Percentiles rank a stretch among this genome's conserved stretches.
Conservation (phyloP, 2,888 invertebrate species). For the Reticulitermes lucifugus region DNA sequence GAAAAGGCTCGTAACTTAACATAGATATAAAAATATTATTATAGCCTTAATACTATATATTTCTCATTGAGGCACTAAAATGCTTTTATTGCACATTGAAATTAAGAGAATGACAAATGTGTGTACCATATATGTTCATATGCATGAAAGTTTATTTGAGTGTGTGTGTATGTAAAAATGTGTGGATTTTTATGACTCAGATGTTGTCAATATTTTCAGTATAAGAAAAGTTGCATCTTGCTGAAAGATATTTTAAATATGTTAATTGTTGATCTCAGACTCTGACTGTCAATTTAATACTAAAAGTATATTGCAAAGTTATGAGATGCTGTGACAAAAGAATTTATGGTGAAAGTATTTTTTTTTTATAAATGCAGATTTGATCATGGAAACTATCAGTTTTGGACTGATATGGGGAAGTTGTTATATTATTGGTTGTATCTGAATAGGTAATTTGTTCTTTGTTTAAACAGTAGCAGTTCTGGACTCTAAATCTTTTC, state of each 20-base stretch:
- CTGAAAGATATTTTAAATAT: slow-evolving; percentile 33
- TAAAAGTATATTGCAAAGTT: slow-evolving; percentile 2
- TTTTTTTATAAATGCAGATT: slow-evolving; percentile 6
- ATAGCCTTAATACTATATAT: slow-evolving; percentile 38
- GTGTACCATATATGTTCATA: neutral
- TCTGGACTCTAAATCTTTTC: neutral
- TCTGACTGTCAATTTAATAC: slow-evolving; percentile 38
- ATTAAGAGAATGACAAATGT: neutral
- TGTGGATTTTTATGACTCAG: slow-evolving; percentile 23
- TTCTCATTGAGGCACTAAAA: neutral
- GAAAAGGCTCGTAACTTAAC: slow-evolving; percentile 39
- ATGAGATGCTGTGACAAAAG: slow-evolving; percentile 40
- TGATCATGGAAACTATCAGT: neutral
- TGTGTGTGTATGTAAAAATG: neutral
- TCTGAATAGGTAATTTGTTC: neutral
- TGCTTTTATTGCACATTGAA: slow-evolving; percentile 9
- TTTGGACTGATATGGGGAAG: neutral
- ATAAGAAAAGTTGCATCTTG: neutral
- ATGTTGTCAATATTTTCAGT: neutral
- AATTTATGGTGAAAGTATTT: slow-evolving; percentile 1
- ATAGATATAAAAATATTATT: slow-evolving; percentile 4
- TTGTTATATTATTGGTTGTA: neutral
- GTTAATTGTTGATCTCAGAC: slow-evolving; percentile 44
- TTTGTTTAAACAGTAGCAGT: neutral
- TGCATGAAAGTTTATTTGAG: neutral